Base-by-base conservation (phyloP, 2,113 vertebrate species). In the Carassius gibelio region DNA sequence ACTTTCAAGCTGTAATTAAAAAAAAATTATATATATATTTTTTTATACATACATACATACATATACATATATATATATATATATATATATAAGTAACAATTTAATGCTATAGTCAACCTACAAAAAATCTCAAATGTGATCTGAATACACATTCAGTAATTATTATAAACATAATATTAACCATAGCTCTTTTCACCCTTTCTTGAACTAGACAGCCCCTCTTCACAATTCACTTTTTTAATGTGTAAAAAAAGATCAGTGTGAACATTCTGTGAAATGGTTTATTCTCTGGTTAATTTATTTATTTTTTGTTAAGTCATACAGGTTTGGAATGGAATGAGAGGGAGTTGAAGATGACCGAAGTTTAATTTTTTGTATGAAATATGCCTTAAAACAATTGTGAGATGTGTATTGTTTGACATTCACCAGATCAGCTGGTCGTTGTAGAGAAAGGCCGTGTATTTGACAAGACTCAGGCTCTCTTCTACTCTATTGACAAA, bases 371-470 rank as follows among this genome's bases (percentile, higher is more conserved):
- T 34, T 64, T 15, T 3, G 26, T 13, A 6, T 68, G 23, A 68
- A 34, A 68, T 68, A 68, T 34, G 6, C 62, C 13, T 66, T 66
- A 3, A 68, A 69, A 23, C 38, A 45, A 74, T 3, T 15, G n/a
- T 8, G 13, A 50, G 21, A 7, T 0, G 11, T 50, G 38, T 48
- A 75, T n/a, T 23, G 64, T n/a, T 55, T 57, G 17, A 52, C 11
- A 82, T 69, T 86, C 96, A 99, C 98, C 98, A 99, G 90, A 99
- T 99, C n/a, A 99, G 98, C 77, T 99, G 98, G 89, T 99, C 98
- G 0, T 99, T 99, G 88, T 99, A 99, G 69, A 99, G 96, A 93
- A 99, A 99, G 21, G 97, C 97, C 3, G 97, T 99, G 87, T 99
- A 99, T 91, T 99, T 99, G 90, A 99, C 94, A 88, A 97, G 95